These are phyloP conservation scores for Engystomops pustulosus DNA, from an alignment of 2,113 vertebrate genomes.

Conservation along the genomic window DNA sequence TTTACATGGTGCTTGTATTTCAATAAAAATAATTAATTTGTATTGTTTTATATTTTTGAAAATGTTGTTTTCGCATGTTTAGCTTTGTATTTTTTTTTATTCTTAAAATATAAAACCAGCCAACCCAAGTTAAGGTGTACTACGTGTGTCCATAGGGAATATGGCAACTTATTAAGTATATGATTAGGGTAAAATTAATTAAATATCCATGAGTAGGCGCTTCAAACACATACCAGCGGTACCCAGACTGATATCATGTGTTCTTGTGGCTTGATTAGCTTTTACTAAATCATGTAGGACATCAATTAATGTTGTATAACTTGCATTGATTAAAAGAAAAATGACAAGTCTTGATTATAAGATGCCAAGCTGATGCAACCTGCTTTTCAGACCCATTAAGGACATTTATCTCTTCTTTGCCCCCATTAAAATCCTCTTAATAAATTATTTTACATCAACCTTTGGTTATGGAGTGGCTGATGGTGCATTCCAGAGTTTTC, in stretches of 20 bases:
- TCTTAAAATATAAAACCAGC: too few species aligned
- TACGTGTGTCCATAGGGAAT: neutral
- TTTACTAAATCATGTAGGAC: neutral
- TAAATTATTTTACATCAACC: too few species aligned
- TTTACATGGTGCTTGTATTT: neutral
- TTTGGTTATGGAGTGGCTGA: too few species aligned
- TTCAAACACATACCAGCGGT: neutral
- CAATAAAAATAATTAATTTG: neutral
- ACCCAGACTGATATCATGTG: neutral
- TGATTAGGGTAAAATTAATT: neutral
- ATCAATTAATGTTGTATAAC: neutral
- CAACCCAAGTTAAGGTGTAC: too few species aligned
- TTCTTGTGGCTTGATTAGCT: neutral
- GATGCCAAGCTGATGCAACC: neutral
- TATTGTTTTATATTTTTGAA: too few species aligned
- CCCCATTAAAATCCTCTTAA: too few species aligned
- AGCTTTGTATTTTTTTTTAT: too few species aligned
- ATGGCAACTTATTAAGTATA: neutral
- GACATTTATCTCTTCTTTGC: neutral
- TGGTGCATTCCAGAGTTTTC: too few species aligned
- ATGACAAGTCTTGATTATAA: neutral
- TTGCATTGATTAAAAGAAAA: constrained; percentile 2
- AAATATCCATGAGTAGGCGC: neutral
- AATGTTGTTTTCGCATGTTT: too few species aligned
- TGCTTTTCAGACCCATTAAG: neutral